phyloP scores from a whole-genome alignment of 2,797 vertebrate genomes.

The Huso huso region DNA sequence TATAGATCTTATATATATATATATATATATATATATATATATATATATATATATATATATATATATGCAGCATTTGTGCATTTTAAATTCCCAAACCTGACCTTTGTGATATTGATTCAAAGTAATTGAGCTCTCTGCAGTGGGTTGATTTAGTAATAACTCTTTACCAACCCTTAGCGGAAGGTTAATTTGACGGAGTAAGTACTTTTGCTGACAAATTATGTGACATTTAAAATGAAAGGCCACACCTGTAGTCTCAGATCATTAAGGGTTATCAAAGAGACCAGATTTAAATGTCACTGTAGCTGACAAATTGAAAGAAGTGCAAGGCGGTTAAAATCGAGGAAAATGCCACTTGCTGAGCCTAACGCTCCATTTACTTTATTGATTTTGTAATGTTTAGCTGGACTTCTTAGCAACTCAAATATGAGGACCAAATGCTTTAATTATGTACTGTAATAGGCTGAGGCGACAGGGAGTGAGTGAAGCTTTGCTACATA shows the following conservation, averaged over 20 bases:
- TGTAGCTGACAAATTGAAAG: neutral
- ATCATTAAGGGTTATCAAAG: neutral
- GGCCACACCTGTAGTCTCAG: neutral
- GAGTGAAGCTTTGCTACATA: too few species aligned
- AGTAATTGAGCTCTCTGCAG: conserved; percentile 1
- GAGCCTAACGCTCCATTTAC: neutral
- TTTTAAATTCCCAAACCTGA: neutral
- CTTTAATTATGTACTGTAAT: neutral
- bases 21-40: too few species aligned
- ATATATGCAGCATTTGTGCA: neutral
- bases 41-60: neutral
- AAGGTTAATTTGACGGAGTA: conserved; percentile 9
- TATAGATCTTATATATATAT: too few species aligned
- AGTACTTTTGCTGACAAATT: conserved; percentile 4
- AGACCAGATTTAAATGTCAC: neutral
- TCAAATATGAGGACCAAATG: neutral
- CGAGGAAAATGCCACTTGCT: neutral
- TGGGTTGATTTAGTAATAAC: conserved; percentile 6
- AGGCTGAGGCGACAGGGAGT: too few species aligned
- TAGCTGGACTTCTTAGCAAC: neutral
- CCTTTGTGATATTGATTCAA: conserved; percentile 5
- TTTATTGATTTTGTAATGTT: neutral
- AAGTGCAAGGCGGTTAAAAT: neutral
- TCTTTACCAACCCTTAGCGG: neutral
- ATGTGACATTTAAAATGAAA: conserved; percentile 3